Conservation (phyloP, 1,140 invertebrate genomes). For the Agraylea sexmaculata region DNA sequence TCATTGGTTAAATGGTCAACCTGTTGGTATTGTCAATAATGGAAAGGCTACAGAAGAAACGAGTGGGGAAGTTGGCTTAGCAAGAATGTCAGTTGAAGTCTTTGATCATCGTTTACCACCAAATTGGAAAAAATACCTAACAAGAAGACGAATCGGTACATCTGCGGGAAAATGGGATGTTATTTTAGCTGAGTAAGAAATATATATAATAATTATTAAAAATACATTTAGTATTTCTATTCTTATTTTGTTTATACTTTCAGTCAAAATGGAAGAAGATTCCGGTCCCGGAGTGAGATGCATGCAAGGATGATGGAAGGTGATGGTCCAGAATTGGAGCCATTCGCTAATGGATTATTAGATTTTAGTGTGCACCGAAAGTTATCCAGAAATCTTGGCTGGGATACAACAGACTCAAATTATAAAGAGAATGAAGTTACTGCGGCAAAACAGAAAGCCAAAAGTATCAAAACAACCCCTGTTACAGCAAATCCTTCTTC, state of each 20-base stretch:
- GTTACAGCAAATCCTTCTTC: too few species aligned
- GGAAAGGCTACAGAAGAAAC: constrained; percentile 32
- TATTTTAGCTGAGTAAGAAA: constrained; percentile 26
- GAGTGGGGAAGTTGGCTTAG: constrained; percentile 20
- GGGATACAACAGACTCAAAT: constrained; percentile 26
- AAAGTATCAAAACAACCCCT: too few species aligned
- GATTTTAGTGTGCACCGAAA: constrained; percentile 50
- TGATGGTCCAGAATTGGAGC: constrained; percentile 22
- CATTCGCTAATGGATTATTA: constrained; percentile 41
- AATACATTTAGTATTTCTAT: not conserved
- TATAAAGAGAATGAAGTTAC: constrained; percentile 12
- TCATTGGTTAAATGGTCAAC: constrained; percentile 50
- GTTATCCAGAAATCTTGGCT: constrained; percentile 41
- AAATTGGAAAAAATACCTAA: constrained; percentile 67
- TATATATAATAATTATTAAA: not conserved
- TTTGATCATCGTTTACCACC: constrained; percentile 56
- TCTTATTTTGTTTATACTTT: constrained; percentile 19
- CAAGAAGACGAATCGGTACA: constrained; percentile 49
- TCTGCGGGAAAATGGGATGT: constrained; percentile 73
- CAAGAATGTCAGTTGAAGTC: constrained; percentile 52
- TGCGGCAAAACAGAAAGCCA: too few species aligned
- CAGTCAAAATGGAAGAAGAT: constrained; percentile 47
- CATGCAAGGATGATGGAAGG: constrained; percentile 42
- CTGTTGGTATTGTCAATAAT: constrained; percentile 40
- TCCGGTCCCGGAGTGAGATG: constrained; percentile 49